Conservation (phyloP, 2,113 vertebrate species). For the Caracal caracal region DNA sequence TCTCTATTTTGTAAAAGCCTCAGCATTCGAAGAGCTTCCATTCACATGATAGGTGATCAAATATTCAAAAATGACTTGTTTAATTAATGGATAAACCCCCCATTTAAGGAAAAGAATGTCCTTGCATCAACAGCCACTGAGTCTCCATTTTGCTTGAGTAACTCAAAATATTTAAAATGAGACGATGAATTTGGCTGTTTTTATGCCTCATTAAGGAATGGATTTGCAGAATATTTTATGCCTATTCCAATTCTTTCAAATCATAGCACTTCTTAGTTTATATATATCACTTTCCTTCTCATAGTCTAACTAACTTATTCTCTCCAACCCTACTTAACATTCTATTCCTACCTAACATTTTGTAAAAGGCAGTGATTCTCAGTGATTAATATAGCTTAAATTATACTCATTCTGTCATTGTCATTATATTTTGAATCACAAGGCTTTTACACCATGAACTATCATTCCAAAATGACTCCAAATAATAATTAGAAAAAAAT, state of each 20-base stretch:
- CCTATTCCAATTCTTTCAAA: background rate
- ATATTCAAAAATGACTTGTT: background rate
- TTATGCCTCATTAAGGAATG: background rate
- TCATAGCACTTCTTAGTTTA: background rate
- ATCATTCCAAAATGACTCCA: background rate
- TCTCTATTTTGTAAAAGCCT: background rate
- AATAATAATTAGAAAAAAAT: background rate
- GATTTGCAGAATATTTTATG: background rate
- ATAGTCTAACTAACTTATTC: background rate
- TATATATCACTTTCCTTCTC: background rate
- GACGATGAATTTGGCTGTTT: background rate
- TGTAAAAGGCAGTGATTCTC: background rate
- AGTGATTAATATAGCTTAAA: background rate
- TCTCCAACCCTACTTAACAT: background rate
- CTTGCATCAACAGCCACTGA: background rate
- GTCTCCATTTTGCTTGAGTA: background rate
- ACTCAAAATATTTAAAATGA: background rate
- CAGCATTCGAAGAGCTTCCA: background rate
- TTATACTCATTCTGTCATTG: background rate
- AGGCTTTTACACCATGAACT: conserved; percentile 4
- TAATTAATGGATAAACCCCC: background rate
- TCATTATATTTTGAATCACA: background rate
- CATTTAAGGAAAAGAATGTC: background rate
- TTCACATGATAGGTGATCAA: background rate
- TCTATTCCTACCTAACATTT: background rate